Evolutionary conservation across 2,113 vertebrate species (phyloP), one percentile per base, ranked within the genome.

Genomic region (Girardinichthys multiradiatus): DNA sequence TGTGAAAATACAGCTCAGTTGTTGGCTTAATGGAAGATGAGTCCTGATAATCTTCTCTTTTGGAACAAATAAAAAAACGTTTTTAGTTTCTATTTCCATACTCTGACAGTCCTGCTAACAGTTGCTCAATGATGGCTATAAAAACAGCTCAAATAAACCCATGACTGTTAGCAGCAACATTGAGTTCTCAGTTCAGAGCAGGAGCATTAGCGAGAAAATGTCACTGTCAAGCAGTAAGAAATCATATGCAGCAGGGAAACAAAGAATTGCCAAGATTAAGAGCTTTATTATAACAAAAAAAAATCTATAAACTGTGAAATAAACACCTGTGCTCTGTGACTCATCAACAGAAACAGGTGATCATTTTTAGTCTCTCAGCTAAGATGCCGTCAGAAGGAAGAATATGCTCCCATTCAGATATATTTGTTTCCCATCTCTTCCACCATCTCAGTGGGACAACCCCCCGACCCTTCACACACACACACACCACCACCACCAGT

Each of bases 331-430:
- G 74, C 65, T 73, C 78, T 80, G 70, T 48, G 80, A 85, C 77
- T 80, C 85, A 70, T 88, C 84, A 86, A 72, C 73, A 83, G 73
- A 89, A 85, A 83, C 79, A 81, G 72, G 82, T 71, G 87, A 91
- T 84, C 59, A 60, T 29, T 45, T 76, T 72, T 80, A 70, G 64
- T 80, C 65, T 73, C 42, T 68, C 14, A 79, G 82, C 87, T 81
- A 78, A 84, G 85, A 77, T 64, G 64, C 78, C 75, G 76, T 72
- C 79, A 66, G 81, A 64, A 69, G 72, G 54, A 69, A 73, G 73
- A 69, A 77, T 70, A 80, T 63, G 64, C 79, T 75, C 60, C 72
- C 71, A 85, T 82, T 84, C 62, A 84, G 81, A 86, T 72, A 85
- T 81, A 72, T 83, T 89, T 88, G 77, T 80, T 88, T 89, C 81